These are phyloP conservation scores for Phengaris alcon DNA, from an alignment of 2,888 invertebrate genomes.

Conservation along the genomic window DNA sequence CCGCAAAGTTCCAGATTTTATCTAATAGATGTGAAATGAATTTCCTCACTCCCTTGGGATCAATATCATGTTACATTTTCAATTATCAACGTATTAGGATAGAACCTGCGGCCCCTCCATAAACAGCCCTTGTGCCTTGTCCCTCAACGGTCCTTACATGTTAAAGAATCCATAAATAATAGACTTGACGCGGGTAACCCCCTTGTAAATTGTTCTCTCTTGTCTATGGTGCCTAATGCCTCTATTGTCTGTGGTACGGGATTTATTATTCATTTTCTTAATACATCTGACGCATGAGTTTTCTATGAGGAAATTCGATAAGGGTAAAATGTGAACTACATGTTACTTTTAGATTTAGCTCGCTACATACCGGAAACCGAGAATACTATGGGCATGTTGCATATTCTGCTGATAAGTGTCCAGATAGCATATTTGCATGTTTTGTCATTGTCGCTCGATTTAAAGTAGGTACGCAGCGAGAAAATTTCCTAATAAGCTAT, in stretches of 20 bases:
- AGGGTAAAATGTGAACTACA: constrained; percentile 37
- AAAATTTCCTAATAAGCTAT: no score
- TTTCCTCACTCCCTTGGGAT: constrained; percentile 15
- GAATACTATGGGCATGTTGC: no score
- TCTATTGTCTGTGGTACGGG: constrained; percentile 71
- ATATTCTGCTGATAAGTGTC: no score
- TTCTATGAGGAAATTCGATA: constrained; percentile 46
- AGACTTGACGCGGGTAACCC: constrained; percentile 74
- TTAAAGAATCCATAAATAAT: constrained; percentile 80
- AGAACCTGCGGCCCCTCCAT: constrained; percentile 38
- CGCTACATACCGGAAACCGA: not conserved
- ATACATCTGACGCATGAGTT: constrained; percentile 69
- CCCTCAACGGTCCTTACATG: constrained; percentile 71
- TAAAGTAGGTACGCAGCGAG: no score
- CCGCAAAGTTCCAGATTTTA: constrained; percentile 16
- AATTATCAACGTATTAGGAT: constrained; percentile 33
- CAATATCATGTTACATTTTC: constrained; percentile 29
- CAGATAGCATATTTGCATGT: no score
- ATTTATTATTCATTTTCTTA: constrained; percentile 77
- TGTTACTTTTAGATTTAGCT: not conserved
- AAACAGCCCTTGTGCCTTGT: constrained; percentile 50
- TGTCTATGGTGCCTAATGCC: constrained; percentile 74
- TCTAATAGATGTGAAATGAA: constrained; percentile 15
- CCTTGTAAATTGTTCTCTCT: constrained; percentile 57
- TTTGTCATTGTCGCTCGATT: no score